Evolutionary conservation across 2,888 invertebrate genomes (phyloP).

Genomic region (Rhingia rostrata): DNA sequence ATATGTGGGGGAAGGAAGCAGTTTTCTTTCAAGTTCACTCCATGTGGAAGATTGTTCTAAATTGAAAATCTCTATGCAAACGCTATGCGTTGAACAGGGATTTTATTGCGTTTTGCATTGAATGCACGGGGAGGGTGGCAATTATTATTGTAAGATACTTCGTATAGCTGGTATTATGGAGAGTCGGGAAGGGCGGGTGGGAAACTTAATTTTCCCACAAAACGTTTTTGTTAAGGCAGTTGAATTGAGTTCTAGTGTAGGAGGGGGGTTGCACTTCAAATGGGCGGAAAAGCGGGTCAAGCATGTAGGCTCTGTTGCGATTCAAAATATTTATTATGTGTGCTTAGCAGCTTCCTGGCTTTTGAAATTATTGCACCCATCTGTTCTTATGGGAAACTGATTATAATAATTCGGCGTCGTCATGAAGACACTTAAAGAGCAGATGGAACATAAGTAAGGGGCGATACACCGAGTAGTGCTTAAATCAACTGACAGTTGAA

Average conservation of each 20-base stretch:
- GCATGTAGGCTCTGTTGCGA: no score
- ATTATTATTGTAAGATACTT: slow-evolving; percentile 49
- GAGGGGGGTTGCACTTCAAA: neutral
- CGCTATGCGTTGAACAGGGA: slow-evolving; percentile 13
- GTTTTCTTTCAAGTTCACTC: slow-evolving; percentile 69
- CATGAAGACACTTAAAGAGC: no score
- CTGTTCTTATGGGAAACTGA: no score
- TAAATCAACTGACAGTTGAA: no score
- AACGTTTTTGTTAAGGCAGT: slow-evolving; percentile 42
- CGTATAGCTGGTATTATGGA: neutral
- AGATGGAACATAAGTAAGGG: no score
- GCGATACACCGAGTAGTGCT: no score
- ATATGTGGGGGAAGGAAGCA: slow-evolving; percentile 31
- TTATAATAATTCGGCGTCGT: no score
- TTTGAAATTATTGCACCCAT: no score
- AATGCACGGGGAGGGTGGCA: slow-evolving; percentile 32
- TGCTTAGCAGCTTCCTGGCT: no score
- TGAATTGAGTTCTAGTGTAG: neutral
- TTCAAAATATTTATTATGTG: no score
- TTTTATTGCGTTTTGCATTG: slow-evolving; percentile 41
- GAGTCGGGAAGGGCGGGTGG: slow-evolving; percentile 23
- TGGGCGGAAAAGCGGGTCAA: no score
- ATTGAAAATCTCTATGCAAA: slow-evolving; percentile 62
- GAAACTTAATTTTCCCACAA: slow-evolving; percentile 54
- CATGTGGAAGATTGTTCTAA: slow-evolving; percentile 71